These are phyloP conservation scores for Micronisus gabar DNA, from an alignment of 2,113 vertebrate species.

Conservation along the genomic window DNA sequence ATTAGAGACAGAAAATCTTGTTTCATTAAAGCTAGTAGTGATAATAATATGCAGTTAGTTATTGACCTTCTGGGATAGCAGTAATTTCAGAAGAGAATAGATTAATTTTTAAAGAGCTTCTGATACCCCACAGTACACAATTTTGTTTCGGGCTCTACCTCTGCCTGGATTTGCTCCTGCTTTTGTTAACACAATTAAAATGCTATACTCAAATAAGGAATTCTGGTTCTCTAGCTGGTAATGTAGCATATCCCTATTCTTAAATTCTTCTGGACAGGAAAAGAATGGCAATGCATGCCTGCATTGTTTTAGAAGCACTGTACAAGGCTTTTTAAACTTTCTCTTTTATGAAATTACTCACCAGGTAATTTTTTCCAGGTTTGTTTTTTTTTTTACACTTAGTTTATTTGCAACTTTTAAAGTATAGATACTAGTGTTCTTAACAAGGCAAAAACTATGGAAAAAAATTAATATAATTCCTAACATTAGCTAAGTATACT, in stretches of 20 bases:
- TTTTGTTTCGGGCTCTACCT: background rate
- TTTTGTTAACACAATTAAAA: background rate
- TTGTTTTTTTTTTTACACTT: background rate
- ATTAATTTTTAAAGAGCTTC: background rate
- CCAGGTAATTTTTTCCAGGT: background rate
- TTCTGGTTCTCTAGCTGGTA: background rate
- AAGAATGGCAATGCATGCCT: background rate
- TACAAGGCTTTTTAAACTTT: background rate
- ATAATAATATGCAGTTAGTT: background rate
- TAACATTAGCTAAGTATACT: background rate
- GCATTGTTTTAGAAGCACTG: background rate
- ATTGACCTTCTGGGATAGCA: background rate
- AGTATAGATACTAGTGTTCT: background rate
- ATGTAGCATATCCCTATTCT: background rate
- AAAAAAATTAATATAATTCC: accelerated
- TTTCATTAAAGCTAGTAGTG: background rate
- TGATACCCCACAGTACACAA: background rate
- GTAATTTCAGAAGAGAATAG: background rate
- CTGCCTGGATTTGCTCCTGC: background rate
- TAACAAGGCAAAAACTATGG: background rate
- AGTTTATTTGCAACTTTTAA: background rate
- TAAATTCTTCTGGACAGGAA: background rate
- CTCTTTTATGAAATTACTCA: background rate
- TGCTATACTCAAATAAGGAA: background rate
- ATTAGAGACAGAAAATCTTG: background rate